Conservation (phyloP, 2,797 vertebrate species). For the Sebastes dallii region DNA sequence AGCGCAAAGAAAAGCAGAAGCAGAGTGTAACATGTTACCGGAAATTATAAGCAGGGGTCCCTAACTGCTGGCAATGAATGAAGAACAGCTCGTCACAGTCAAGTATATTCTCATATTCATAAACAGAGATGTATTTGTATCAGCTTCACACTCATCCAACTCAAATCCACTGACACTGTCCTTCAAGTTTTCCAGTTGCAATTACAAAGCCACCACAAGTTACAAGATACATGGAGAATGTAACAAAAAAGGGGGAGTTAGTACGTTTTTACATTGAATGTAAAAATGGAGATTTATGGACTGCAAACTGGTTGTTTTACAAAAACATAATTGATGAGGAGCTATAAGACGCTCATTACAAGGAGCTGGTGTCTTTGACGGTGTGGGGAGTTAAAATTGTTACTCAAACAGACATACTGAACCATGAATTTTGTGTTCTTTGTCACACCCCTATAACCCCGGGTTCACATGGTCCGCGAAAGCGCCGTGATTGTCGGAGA, state of each 20-base stretch:
- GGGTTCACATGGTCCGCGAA: no score
- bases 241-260: background rate
- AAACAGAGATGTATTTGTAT: background rate
- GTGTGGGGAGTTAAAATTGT: background rate
- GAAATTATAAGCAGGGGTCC: slow-evolving; percentile 60
- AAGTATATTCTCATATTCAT: background rate
- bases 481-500: no score
- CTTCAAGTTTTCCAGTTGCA: background rate
- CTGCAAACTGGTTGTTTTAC: background rate
- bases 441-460: no score
- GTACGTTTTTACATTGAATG: no score
- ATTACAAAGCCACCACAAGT: background rate
- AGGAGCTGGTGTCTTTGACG: background rate
- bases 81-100: background rate
- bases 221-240: background rate
- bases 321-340: background rate
- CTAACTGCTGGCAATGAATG: background rate
- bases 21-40: slow-evolving; percentile 29
- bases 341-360: background rate
- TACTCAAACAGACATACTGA: background rate
- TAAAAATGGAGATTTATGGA: background rate
- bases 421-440: no score
- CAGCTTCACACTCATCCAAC: no score
- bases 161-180: no score
- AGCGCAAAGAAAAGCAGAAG: slow-evolving; percentile 58